Evolutionary conservation across 2,797 vertebrate genomes (phyloP).

Genomic region (Delichon dasypus): DNA sequence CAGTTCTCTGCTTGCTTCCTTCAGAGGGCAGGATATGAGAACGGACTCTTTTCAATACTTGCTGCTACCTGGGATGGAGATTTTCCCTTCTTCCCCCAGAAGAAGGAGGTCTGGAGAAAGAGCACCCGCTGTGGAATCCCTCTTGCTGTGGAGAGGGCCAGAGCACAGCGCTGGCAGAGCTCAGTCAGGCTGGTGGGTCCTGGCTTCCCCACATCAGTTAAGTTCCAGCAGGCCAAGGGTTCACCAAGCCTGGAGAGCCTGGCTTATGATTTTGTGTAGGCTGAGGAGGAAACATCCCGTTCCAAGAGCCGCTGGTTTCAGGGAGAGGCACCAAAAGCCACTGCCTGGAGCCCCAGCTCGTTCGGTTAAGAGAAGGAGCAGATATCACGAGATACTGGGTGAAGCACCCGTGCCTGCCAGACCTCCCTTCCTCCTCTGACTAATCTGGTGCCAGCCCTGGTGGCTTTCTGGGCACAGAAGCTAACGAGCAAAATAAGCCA

Average conservation of each 20-base stretch:
- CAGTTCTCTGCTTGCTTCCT: not conserved
- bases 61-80: not conserved
- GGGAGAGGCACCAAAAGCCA: not conserved
- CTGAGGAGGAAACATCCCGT: not conserved
- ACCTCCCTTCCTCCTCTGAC: not conserved
- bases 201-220: not conserved
- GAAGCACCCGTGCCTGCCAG: not conserved
- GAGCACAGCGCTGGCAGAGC: not conserved
- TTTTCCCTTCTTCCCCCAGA: not conserved
- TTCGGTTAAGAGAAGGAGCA: not conserved
- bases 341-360: not conserved
- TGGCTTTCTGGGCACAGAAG: not conserved
- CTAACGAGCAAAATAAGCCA: not conserved
- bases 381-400: not conserved
- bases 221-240: not conserved
- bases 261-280: not conserved
- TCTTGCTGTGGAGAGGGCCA: not conserved
- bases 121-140: rapidly evolving
- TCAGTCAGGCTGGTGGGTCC: not conserved
- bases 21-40: not conserved
- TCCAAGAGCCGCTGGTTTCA: not conserved
- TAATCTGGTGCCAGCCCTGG: not conserved
- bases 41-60: not conserved
- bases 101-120: not conserved
- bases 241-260: not conserved